Conservation (phyloP, 64 coral and sea anemone genomes). For the Acropora yongei region DNA sequence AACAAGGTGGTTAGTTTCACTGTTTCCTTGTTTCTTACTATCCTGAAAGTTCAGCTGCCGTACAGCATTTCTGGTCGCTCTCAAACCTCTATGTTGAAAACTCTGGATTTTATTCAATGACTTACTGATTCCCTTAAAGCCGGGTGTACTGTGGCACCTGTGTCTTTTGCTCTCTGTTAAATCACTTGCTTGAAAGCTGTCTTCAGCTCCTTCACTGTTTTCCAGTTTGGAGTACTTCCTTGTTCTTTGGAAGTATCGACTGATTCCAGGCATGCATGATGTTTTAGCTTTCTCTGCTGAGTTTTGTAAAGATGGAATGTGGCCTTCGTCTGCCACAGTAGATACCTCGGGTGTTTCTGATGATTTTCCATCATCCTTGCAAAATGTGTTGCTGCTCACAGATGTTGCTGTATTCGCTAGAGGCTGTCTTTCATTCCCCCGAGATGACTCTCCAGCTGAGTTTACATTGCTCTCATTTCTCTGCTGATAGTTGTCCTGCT, state of each 20-base stretch:
- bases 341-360: background rate
- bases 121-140: background rate
- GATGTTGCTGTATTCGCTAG: background rate
- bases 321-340: background rate
- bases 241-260: conserved; percentile 74
- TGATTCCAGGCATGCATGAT: conserved; percentile 75
- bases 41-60: conserved; percentile 42
- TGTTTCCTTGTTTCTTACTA: background rate
- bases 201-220: background rate
- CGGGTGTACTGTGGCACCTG: background rate
- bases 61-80: conserved; percentile 37
- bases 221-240: conserved; percentile 49
- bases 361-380: background rate
- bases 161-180: background rate
- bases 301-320: background rate
- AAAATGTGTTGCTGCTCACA: background rate
- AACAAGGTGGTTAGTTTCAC: background rate
- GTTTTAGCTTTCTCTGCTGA: conserved; percentile 25
- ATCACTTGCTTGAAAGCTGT: background rate
- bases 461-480: background rate
- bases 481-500: background rate
- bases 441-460: background rate
- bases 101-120: conserved; percentile 30
- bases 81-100: background rate
- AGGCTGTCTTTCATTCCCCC: background rate